Evolutionary conservation across 2,797 vertebrate species (phyloP), one percentile per base, ranked within the genome.

Genomic region (Streptopelia turtur): DNA sequence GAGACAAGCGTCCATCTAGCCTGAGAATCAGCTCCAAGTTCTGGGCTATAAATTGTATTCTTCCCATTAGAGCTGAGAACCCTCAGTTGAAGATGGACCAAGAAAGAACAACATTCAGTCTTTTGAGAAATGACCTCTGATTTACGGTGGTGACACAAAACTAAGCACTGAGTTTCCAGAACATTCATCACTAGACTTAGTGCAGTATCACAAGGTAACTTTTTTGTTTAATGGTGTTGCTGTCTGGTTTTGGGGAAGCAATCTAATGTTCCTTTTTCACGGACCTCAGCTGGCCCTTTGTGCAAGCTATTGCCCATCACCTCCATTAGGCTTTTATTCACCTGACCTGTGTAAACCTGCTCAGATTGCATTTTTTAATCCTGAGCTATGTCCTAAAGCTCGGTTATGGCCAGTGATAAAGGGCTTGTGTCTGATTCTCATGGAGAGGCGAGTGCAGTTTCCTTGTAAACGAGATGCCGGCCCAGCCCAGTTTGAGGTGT

Each of bases 81-180:
- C 35, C 63, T 76, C 63, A 66, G 66, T 66, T 84, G 80, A 96
- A 94, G 94, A 90, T 79, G 89, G 70, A 91, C 89, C 80, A 83
- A 88, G 91, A 84, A 96, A 93, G 68, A 94, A 77, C 72, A 96
- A 96, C 87, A 53, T 82, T 91, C 30, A 70, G 91, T 82, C 76
- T 91, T 92, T 33, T 88, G 87, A 97, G 72, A 90, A 86, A 93
- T 86, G 31, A 37, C 28, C n/a, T 90, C 71, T 95, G 94, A 93
- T 96, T 94, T 94, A 93, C 94, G 74, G 83, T 70, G 80, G 63
- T 94, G 87, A 70, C 89, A 96, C 70, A 88, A 91, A 94, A 55
- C 55, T 30, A 70, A 96, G 77, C 53, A 82, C 50, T 86, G 87
- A 87, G 59, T 88, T 96, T 93, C 66, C 93, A 91, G 82, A n/a